These are phyloP conservation scores for cattle (Bos taurus) DNA, from an alignment of 2,113 vertebrate species.

Conservation along the genomic window DNA sequence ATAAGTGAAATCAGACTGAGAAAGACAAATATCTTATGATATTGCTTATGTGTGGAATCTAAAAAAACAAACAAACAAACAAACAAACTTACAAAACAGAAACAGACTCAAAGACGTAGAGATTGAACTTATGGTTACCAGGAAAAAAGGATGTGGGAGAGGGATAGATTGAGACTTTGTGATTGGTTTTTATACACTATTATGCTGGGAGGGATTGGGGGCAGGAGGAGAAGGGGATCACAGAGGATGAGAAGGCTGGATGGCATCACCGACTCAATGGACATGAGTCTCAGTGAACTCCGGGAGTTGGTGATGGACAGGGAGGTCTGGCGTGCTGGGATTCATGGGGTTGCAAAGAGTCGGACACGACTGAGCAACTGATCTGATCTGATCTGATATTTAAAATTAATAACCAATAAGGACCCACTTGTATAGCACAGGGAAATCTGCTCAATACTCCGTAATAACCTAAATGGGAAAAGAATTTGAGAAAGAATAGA, in stretches of 20 bases:
- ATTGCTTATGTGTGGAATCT: neutral
- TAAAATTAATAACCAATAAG: neutral
- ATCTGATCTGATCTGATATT: neutral
- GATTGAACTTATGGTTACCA: neutral
- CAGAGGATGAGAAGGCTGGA: too few species aligned
- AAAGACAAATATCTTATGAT: neutral
- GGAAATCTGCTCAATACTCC: neutral
- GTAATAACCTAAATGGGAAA: neutral
- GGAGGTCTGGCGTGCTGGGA: too few species aligned
- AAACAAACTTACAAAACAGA: neutral
- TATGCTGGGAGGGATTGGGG: neutral
- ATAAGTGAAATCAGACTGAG: neutral
- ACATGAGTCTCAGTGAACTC: too few species aligned
- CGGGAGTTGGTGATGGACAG: too few species aligned
- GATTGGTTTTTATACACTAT: too few species aligned
- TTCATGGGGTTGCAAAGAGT: too few species aligned
- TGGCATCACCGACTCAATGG: too few species aligned
- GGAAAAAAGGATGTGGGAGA: neutral
- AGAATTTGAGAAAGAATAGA: neutral
- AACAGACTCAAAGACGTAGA: neutral
- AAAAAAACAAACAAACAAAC: neutral
- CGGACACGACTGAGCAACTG: too few species aligned
- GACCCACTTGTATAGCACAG: neutral
- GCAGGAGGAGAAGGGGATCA: too few species aligned
- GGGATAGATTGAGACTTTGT: neutral